Base-by-base conservation (phyloP, 1,140 invertebrate species). In the Drosophila miranda region DNA sequence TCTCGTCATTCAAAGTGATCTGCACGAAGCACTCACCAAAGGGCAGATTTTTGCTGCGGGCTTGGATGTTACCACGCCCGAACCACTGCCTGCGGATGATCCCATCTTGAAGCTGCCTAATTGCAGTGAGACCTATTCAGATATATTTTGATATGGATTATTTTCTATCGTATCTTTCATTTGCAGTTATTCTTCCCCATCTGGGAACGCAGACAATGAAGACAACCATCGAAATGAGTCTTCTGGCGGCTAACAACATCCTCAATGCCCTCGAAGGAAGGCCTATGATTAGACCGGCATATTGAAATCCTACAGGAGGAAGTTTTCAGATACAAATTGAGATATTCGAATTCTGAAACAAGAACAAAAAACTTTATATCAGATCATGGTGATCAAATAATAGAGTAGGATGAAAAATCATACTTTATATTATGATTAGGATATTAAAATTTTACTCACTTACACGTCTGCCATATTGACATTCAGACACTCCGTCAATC, bases 21-120 rank as follows among this genome's bases (percentile, higher is more conserved):
- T 98, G 2, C 92, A 95, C n/a, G 90, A 92, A 68, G 97, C 97
- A 0, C 87, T 98, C 19, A 93, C 93, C 54, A 92, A 93, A 49
- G 93, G 94, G 0, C 90, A 92, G 64, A 98, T 98, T 73, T 95
- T 94, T 80, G 95, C 95, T 0, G 97, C 97, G 1, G 98, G 97
- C 1, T 92, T 99, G 1, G 98, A 99, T 91, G 98, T 98, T 1
- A 96, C 95, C 46, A 94, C 94, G 4, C 97, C 97, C 0, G 97
- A 99, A 91, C 98, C 97, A 3, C 81, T 99, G 23, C 95, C 97
- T 0, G 89, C 93, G 0, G 93, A 96, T 86, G 94, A 97, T 91
- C 94, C 94, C 23, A 92, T 99, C 2, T 91, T 97, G 1, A 93
- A 93, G 56, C 84, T 98, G 21, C 92, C 94, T 2, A 98, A 98